Conservation (phyloP, 1,140 invertebrate species). For the Microplitis mediator region DNA sequence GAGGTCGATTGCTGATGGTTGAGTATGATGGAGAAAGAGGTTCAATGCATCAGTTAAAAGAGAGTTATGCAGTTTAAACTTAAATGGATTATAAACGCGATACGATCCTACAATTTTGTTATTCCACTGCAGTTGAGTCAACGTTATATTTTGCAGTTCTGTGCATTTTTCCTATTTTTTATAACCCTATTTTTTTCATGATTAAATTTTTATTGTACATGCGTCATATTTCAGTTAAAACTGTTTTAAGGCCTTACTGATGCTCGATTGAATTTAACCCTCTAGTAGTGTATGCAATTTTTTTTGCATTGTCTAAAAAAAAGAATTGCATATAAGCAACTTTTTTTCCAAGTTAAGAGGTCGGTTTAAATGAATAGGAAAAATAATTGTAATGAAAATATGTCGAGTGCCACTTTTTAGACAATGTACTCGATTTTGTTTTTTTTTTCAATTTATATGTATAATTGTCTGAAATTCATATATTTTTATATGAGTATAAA, state of each 20-base stretch:
- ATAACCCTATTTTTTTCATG: constrained; percentile 4
- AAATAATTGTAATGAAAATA: too few relatives aligned
- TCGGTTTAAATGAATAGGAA: too few relatives aligned
- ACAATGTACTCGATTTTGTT: too few relatives aligned
- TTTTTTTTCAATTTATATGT: too few relatives aligned
- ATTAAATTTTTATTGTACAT: not conserved
- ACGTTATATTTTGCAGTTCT: constrained; percentile 46
- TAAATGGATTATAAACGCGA: constrained; percentile 55
- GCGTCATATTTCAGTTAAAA: not conserved
- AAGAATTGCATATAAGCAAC: not conserved
- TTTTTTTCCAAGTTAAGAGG: not conserved
- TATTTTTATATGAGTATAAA: not conserved
- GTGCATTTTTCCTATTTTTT: constrained; percentile 41
- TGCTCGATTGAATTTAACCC: constrained; percentile 15
- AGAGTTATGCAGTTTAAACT: constrained; percentile 41
- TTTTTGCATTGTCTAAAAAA: not conserved
- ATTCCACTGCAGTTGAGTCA: constrained; percentile 54
- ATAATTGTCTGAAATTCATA: not conserved
- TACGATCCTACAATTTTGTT: constrained; percentile 50
- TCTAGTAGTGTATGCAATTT: not conserved
- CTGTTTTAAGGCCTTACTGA: constrained; percentile 11
- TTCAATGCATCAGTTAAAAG: constrained; percentile 31
- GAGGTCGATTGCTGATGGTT: not conserved
- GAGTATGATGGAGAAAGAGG: constrained; percentile 13
- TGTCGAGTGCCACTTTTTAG: too few relatives aligned